Base-by-base conservation (phyloP, 2,113 vertebrate genomes). In the Misgurnus anguillicaudatus region DNA sequence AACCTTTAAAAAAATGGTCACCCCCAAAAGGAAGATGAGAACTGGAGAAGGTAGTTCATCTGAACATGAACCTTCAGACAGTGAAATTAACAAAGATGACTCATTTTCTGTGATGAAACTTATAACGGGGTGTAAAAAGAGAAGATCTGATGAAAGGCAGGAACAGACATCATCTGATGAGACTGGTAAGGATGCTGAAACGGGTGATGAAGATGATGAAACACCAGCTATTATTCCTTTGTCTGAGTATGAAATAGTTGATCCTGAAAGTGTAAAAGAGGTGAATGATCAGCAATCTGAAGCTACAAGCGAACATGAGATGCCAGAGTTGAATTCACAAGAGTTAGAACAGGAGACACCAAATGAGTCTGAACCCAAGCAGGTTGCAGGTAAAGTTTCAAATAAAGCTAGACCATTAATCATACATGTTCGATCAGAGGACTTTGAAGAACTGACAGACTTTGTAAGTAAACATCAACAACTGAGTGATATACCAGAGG, bases 221-320 rank as follows among this genome's bases (percentile, higher is more conserved):
- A 93, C 95, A 41, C 97, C 96, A 16, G 94, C 94, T 14, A 94
- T 98, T 39, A 92, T 99, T 65, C 97, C 96, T 58, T 85, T 98
- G 67, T 94, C 95, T 2, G 96, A 99, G 85, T 98, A 94, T 4
- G 94, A 97, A 42, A 90, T 88, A 1, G 88, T 87, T 36, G 95
- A 97, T 24, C 88, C 79, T 48, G 55, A 79, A 62, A 66, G 55
- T 53, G 36, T 82, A 39, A 73, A 74, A 36, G 45, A 63, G 14
- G 9, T 41, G 6, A 65, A 67, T 47, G 74, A 78, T 9, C 17
- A 48, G 39, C 38, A 21, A 65, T n/a, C 19, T 57, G 64, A 81
- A 66, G 38, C 42, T 62, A 63, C 58, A 47, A 55, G 55, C 38
- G 62, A 79, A 13, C 74, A 79, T 47, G 65, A 71, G 66, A 64